Base-by-base conservation (phyloP, 2,797 vertebrate genomes). In the Poecilia gillii region DNA sequence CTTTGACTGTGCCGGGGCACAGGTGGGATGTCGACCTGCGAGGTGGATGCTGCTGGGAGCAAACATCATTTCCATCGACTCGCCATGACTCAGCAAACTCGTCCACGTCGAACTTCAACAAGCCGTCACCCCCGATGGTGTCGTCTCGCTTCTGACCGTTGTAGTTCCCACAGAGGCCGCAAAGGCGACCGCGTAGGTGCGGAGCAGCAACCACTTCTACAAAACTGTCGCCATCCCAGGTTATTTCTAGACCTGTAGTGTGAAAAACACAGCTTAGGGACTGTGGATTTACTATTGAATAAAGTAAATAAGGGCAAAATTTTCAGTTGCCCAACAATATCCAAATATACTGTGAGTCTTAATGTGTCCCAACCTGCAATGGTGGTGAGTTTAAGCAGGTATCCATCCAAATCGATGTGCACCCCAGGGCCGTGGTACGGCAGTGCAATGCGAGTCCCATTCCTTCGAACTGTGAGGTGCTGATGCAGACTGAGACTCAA, bases 161-260 rank as follows among this genome's bases (percentile, higher is more conserved):
- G 92, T 99, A 99, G 94, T 99, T 99, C 59, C 99, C 99, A 59
- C 99, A 99, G 1, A 99, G 96, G 51, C 99, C 99, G 31, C 99
- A 99, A 66, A 99, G 97, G 66, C 94, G 97, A 71, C 97, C 97
- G 3, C 97, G 97, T 79, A 99, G 95, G 79, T 98, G 97, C 0
- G 98, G 97, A 0, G 97, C 97, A 0, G 99, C 98, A 77, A 97
- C 98, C 6, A 99, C 97, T 93, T 99, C 99, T 51, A 99, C 98
- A 85, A 99, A 98, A 90, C 99, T 99, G 96, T 99, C 98, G 39
- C 99, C 99, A 68, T 99, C 99, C 99, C 99, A 99, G 0, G 98
- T 99, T 93, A 99, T 98, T 96, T 98, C 98, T 92, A 99, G 92
- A 78, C 99, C 99, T 99, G 77, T 16, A 45, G 46, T 33, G 3